A percentile compares a stretch with the other conserved stretches of the same genome.
Conservation (phyloP, 2,888 invertebrate genomes). For the Meghimatium bilineatum region DNA sequence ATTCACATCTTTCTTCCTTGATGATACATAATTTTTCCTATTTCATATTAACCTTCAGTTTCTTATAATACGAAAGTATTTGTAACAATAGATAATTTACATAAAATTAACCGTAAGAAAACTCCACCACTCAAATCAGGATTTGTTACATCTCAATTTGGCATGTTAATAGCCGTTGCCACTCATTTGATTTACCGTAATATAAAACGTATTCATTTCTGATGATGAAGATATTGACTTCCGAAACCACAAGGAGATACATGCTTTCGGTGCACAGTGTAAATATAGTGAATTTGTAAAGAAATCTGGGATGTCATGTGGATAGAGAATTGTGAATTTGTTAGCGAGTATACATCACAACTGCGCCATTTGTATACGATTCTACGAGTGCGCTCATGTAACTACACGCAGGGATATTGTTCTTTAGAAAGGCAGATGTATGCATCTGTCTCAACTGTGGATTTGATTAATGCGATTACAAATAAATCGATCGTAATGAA, state of each 20-base stretch:
- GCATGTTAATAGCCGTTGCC: neutral
- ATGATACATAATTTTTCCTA: no score
- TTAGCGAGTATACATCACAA: neutral
- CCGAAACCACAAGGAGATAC: neutral
- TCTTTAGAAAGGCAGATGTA: neutral
- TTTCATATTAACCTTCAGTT: no score
- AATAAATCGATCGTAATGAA: neutral
- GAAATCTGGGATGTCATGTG: neutral
- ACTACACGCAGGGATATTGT: neutral
- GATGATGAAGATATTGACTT: neutral
- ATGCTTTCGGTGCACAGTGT: neutral
- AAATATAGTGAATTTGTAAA: neutral
- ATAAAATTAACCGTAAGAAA: no score
- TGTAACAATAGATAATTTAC: no score
- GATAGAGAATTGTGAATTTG: constrained; percentile 1
- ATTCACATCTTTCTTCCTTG: no score
- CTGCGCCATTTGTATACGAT: neutral
- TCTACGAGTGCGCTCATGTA: neutral
- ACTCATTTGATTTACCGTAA: neutral
- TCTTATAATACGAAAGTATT: no score
- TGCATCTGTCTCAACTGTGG: neutral
- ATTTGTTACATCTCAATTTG: neutral
- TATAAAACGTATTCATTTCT: neutral
- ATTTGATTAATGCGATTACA: neutral
- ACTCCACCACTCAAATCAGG: no score